Percentiles rank a stretch among this genome's conserved stretches.
Evolutionary conservation across 1,140 invertebrate species (phyloP).

Genomic region (Acromyrmex charruanus): DNA sequence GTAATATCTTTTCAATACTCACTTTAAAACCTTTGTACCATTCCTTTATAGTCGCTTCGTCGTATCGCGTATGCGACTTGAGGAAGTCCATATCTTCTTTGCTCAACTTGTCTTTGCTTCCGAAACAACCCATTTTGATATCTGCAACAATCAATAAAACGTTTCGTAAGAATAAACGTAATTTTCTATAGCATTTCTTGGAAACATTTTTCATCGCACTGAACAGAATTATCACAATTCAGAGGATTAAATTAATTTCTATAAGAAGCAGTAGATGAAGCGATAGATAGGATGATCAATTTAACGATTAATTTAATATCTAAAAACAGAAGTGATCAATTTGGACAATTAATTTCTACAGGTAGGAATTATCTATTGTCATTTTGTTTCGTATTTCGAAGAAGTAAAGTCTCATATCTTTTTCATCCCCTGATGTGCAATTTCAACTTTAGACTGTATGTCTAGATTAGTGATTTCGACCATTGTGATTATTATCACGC

Average conservation of each 20-base stretch:
- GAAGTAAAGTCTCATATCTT: background rate
- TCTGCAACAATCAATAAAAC: constrained; percentile 77
- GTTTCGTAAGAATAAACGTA: constrained; percentile 1
- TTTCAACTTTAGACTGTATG: background rate
- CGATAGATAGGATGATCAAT: too few species aligned
- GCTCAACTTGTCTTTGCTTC: constrained; percentile 97
- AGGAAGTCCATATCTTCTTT: constrained; percentile 99
- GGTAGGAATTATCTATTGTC: background rate
- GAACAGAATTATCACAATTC: background rate
- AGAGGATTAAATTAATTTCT: background rate
- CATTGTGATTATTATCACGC: background rate
- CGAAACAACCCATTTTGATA: constrained; percentile 95
- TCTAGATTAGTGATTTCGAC: background rate
- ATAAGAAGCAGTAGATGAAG: too few species aligned
- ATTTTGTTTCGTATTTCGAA: background rate
- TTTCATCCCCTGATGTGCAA: background rate
- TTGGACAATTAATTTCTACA: background rate
- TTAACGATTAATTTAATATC: background rate
- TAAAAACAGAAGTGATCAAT: background rate
- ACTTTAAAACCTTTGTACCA: constrained; percentile 99
- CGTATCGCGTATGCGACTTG: constrained; percentile 97
- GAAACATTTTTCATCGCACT: background rate
- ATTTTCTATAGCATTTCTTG: background rate
- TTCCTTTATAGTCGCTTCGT: constrained; percentile 98
- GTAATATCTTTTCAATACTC: constrained; percentile 78